Evolutionary conservation across 1,140 invertebrate species (phyloP), one percentile per base, ranked within the genome.

Genomic region (Elymnias hypermnestra): DNA sequence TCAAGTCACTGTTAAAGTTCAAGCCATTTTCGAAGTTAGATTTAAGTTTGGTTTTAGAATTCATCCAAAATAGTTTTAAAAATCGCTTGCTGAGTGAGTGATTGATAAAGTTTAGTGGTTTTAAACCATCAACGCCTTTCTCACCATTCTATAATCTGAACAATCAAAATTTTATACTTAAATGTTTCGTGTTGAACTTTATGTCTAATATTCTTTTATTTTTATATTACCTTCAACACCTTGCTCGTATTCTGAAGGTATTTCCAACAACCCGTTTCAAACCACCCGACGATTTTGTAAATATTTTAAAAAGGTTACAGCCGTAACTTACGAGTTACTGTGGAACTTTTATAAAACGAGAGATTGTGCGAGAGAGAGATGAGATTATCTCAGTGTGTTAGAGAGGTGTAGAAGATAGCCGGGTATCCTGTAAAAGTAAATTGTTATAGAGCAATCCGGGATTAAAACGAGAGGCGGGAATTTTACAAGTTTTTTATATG

Each of bases 261-360:
- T 29, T 29, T 26, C n/a, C 26, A 28, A 12, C 25, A 29, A 29
- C 26, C 26, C 26, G 3, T 29, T 29, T 29, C 10, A 25, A 29
- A 4, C 26, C 26, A 9, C 10, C 26, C 4, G 10, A 12, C 26
- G 26, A 29, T 29, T 29, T 29, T 29, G 7, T 29, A 29, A 29
- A 29, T 29, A 29, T 29, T 29, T 29, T 29, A 29, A 12, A 29
- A 29, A 29, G 26, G 26, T 29, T 12, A 29, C 9, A 12, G 26
- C 13, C 26, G 26, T 29, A 29, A 29, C 10, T 29, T 29, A 13
- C 9, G 26, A 5, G 9, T 12, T 12, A 29, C 26, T 12, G 26
- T 29, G 26, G 5, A 29, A 29, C 9, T 29, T 29, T 29, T 29
- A 29, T 29, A 29, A 29, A 29, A 29, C 26, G 26, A 12, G 26